Conservation (phyloP, 1,140 invertebrate species). For the Cydia strobilella region DNA sequence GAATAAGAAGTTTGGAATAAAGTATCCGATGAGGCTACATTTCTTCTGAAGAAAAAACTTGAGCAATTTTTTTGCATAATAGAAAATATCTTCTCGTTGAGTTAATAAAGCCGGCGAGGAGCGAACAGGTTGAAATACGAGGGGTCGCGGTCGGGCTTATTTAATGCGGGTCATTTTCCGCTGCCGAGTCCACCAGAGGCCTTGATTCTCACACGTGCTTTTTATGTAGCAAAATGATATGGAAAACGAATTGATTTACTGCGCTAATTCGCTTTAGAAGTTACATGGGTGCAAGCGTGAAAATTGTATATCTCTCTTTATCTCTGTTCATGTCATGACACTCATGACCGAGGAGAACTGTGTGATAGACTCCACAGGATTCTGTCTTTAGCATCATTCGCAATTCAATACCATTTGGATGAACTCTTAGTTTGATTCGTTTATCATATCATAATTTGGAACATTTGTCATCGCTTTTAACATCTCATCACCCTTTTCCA, state of each 20-base stretch:
- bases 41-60: conserved; percentile 8
- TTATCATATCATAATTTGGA: too few relatives aligned
- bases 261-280: too few relatives aligned
- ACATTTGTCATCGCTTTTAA: too few relatives aligned
- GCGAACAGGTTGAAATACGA: conserved; percentile 32
- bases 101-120: conserved; percentile 28
- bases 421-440: too few relatives aligned
- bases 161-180: conserved; percentile 29
- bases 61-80: conserved; percentile 30
- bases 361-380: too few relatives aligned
- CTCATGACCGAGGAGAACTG: too few relatives aligned
- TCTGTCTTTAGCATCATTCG: too few relatives aligned
- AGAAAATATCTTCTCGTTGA: conserved; percentile 27
- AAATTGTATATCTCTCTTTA: too few relatives aligned
- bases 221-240: neutral
- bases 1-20: conserved; percentile 4
- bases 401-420: too few relatives aligned
- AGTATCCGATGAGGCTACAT: conserved; percentile 26
- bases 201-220: neutral
- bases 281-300: too few relatives aligned
- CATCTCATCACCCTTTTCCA: neutral
- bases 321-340: too few relatives aligned
- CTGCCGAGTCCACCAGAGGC: neutral
- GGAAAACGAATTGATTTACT: neutral
- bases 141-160: conserved; percentile 21